Conservation (phyloP, 2,113 vertebrate species). For the Noctilio leporinus region DNA sequence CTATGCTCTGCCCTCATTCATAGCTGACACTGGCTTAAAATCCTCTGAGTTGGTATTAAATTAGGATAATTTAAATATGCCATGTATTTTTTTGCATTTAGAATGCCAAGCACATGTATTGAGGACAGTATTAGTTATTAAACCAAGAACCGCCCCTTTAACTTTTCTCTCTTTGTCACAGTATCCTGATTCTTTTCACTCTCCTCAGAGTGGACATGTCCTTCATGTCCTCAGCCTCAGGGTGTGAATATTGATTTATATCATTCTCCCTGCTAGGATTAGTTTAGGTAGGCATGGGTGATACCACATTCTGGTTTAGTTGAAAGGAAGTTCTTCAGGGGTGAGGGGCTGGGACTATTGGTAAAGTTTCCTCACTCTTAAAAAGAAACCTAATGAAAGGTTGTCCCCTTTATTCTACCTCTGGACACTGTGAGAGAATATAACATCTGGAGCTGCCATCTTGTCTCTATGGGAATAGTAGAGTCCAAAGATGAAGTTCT, state of each 20-base stretch:
- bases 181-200: not conserved
- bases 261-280: not conserved
- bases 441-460: not conserved
- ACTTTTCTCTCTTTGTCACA: not conserved
- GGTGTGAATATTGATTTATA: not conserved
- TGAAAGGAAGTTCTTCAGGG: not conserved
- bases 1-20: rapidly evolving
- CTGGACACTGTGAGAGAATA: not conserved
- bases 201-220: not conserved
- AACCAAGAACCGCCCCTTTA: not conserved
- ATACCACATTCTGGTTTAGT: not conserved
- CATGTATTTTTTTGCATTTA: not conserved
- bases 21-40: not conserved
- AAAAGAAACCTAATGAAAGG: not conserved
- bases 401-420: not conserved
- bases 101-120: not conserved
- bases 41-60: not conserved
- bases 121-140: not conserved
- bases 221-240: not conserved
- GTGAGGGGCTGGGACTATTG: too few relatives aligned
- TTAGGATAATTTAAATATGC: not conserved
- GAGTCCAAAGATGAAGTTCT: not conserved
- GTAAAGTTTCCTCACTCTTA: not conserved
- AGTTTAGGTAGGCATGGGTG: not conserved
- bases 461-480: not conserved